Conservation (phyloP, 2,113 vertebrate species). For the Rattus norvegicus region DNA sequence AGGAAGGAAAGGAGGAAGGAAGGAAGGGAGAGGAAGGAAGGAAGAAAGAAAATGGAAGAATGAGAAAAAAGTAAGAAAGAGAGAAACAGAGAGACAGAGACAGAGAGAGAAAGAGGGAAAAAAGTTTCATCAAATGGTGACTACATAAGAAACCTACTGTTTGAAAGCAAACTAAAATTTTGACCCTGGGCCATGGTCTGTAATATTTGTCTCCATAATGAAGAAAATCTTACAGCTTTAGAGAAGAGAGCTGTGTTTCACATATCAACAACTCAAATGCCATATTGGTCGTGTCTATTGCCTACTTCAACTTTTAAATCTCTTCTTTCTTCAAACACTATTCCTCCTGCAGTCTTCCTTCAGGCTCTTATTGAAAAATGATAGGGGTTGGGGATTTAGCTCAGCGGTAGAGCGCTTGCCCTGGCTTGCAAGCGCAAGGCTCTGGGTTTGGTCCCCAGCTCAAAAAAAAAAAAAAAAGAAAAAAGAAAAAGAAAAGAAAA, state of each 20-base stretch:
- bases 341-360: rapidly evolving
- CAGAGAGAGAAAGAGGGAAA: background rate
- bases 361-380: background rate
- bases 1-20: too few relatives aligned
- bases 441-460: too few relatives aligned
- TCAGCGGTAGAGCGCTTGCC: too few relatives aligned
- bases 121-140: background rate
- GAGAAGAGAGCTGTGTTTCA: background rate
- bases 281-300: rapidly evolving
- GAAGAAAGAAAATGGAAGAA: background rate
- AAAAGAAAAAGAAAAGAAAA: too few relatives aligned
- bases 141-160: background rate
- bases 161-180: background rate
- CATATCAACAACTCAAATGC: background rate
- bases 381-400: too few relatives aligned
- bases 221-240: background rate
- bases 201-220: background rate
- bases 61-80: too few relatives aligned
- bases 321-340: background rate
- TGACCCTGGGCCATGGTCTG: too few relatives aligned
- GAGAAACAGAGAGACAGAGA: too few relatives aligned
- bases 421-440: too few relatives aligned
- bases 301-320: background rate
- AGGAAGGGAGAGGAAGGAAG: background rate
- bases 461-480: too few relatives aligned